Evolutionary conservation across 2,113 vertebrate genomes (phyloP), one percentile per base, ranked within the genome.

Genomic region (Syrrhaptes paradoxus): DNA sequence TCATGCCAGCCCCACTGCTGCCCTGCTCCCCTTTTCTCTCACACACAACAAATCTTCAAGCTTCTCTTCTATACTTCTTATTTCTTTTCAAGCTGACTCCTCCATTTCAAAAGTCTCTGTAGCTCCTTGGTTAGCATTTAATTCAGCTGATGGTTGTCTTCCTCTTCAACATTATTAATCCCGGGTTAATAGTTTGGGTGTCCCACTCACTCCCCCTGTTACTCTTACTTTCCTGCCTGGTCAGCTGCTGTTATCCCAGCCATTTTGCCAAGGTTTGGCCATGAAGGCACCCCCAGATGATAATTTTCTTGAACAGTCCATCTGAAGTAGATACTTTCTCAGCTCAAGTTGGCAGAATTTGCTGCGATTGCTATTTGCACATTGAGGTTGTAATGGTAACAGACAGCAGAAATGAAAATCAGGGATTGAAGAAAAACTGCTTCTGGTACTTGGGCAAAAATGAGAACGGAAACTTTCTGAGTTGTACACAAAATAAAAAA

Each of bases 351-450:
- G 22, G 17, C 81, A 83, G 79, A 87, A 76, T 66, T 77, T 77
- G 5, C 43, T 74, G 25, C 80, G 63, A 86, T 34, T 93, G 68
- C 29, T 94, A 46, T 76, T 84, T 90, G 55, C 43, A 71, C n/a
- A 26, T 51, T 36, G 46, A 49, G 34, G 10, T 16, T 88, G 24
- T 26, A 85, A 66, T 36, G 20, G 55, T 77, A 77, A 81, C 32
- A 84, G 61, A 71, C 25, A 87, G 51, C 21, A 71, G 41, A 92
- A 84, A 12, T 58, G 46, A 94, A 90, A 90, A 93, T 88, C 90
- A 83, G 74, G n/a, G n/a, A 62, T 6, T 54, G 51, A 85, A 76
- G 57, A 87, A 15, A 93, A 93, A 73, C 8, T 51, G 6, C 26
- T 91, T 76, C 82, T 92, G 82, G 49, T 67, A 86, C 43, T 68